These are phyloP conservation scores for Garrulus glandarius DNA, from an alignment of 2,797 vertebrate genomes.

Conservation along the genomic window DNA sequence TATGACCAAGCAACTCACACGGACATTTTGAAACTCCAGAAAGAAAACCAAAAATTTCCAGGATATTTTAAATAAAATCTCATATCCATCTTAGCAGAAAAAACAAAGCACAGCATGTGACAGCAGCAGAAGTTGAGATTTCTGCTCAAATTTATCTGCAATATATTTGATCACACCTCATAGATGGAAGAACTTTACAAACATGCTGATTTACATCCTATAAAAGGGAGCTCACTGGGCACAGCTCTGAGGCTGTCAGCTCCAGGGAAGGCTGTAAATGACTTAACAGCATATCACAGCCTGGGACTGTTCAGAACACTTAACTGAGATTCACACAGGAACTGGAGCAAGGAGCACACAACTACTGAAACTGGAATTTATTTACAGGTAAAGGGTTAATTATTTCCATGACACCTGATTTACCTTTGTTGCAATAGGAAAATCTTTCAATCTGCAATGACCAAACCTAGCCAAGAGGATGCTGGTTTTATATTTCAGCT, in stretches of 20 bases:
- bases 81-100: neutral
- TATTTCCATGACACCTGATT: neutral
- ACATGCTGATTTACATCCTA: neutral
- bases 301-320: neutral
- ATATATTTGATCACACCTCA: neutral
- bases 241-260: neutral
- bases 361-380: neutral
- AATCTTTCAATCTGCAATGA: neutral
- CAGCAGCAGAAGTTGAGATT: neutral
- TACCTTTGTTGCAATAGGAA: neutral
- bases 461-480: neutral
- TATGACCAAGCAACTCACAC: rapidly evolving
- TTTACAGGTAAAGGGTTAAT: neutral
- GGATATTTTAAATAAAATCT: neutral
- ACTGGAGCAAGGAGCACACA: neutral
- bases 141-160: neutral
- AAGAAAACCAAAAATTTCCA: neutral
- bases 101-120: neutral
- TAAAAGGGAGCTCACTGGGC: neutral
- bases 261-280: neutral
- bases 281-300: neutral
- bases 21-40: neutral
- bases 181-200: neutral
- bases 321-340: neutral
- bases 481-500: neutral